Conservation (phyloP, 2,888 invertebrate species). For the Nymphalis c-album region DNA sequence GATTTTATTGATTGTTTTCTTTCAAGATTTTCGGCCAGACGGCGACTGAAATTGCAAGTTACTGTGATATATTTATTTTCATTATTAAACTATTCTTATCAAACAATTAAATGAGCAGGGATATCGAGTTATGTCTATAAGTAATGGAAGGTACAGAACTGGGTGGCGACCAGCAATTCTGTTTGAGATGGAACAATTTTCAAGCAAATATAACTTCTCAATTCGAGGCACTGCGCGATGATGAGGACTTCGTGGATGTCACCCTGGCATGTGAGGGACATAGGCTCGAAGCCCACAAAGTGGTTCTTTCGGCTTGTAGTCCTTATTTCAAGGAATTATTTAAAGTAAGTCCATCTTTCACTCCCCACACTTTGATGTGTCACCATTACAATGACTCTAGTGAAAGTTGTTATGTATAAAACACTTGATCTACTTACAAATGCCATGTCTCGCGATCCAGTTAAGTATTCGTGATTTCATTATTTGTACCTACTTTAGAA, state of each 20-base stretch:
- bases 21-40: slow-evolving; percentile 82
- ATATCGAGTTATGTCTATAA: slow-evolving; percentile 82
- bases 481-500: slow-evolving; percentile 79
- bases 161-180: slow-evolving; percentile 91
- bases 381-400: slow-evolving; percentile 82
- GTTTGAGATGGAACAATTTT: slow-evolving; percentile 94
- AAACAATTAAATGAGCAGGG: slow-evolving; percentile 82
- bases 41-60: slow-evolving; percentile 82
- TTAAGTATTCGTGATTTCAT: slow-evolving; percentile 82
- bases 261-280: slow-evolving; percentile 93
- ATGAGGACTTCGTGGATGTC: slow-evolving; percentile 94
- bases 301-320: slow-evolving; percentile 92
- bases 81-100: slow-evolving; percentile 80
- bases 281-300: slow-evolving; percentile 91
- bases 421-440: slow-evolving; percentile 82
- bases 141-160: slow-evolving; percentile 83
- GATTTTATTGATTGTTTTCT: slow-evolving; percentile 83
- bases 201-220: slow-evolving; percentile 93
- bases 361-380: slow-evolving; percentile 81
- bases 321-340: slow-evolving; percentile 93
- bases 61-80: slow-evolving; percentile 82
- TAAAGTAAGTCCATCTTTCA: slow-evolving; percentile 86
- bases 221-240: slow-evolving; percentile 91
- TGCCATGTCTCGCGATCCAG: slow-evolving; percentile 82
- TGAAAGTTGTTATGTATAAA: slow-evolving; percentile 82